Percentiles rank a stretch among this genome's conserved stretches.
Evolutionary conservation across 2,888 invertebrate genomes (phyloP).

Genomic region (Calameuta pallipes): DNA sequence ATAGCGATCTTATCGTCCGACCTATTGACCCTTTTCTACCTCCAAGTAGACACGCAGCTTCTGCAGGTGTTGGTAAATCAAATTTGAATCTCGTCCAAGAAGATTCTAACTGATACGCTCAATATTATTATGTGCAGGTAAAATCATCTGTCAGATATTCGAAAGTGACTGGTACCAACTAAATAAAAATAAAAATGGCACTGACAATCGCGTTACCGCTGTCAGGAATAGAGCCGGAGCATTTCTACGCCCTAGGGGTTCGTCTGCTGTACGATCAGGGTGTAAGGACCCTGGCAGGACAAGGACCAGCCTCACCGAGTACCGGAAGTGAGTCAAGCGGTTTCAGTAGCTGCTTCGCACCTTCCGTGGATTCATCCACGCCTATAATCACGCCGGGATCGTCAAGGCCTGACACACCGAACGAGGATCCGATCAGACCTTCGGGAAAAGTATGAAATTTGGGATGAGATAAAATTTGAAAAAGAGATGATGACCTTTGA

Average conservation of each 20-base stretch:
- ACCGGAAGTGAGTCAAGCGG: slow-evolving; percentile 73
- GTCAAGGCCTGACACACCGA: slow-evolving; percentile 40
- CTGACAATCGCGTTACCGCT: slow-evolving; percentile 73
- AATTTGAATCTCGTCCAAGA: too few species aligned
- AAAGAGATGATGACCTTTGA: neutral
- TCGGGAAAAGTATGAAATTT: neutral
- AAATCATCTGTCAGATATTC: slow-evolving; percentile 67
- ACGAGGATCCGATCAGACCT: slow-evolving; percentile 8
- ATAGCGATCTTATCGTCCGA: too few species aligned
- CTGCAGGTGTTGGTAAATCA: too few species aligned
- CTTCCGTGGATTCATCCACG: slow-evolving; percentile 68
- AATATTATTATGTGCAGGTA: slow-evolving; percentile 39
- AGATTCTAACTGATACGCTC: too few species aligned
- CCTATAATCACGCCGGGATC: slow-evolving; percentile 26
- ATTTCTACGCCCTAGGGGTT: slow-evolving; percentile 67
- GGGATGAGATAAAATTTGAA: too few species aligned
- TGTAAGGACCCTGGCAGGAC: slow-evolving; percentile 33
- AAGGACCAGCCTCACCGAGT: slow-evolving; percentile 68
- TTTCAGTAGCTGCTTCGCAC: slow-evolving; percentile 71
- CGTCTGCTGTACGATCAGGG: slow-evolving; percentile 64
- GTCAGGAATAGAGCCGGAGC: slow-evolving; percentile 70
- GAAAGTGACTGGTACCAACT: too few species aligned
- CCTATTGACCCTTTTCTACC: too few species aligned
- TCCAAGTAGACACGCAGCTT: too few species aligned
- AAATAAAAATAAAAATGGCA: slow-evolving; percentile 67